Base-by-base conservation (phyloP, 2,888 invertebrate species). In the Dione juno region DNA sequence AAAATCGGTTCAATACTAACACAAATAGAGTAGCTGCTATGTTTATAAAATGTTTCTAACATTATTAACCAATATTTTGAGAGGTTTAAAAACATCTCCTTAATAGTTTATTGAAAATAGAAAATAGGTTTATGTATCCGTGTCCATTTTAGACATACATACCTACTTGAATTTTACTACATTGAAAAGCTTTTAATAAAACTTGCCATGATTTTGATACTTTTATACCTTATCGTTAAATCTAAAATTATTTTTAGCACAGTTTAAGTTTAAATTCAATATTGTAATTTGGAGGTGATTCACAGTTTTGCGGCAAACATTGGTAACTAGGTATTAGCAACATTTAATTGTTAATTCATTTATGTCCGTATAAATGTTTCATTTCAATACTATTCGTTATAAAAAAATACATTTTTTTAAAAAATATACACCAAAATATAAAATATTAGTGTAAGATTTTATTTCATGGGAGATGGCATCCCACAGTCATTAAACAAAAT, bases 21-120 rank as follows among this genome's bases (percentile, higher is more conserved):
- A 52, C 59, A 65, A 54, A 66, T 43, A 45, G 19, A 54, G 58
- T 37, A 45, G 19, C 16, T 41, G 35, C 58, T 52, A 65, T 53
- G 16, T 52, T 41, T 35, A 67, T 45, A 41, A 65, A 73, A 19
- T 45, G 16, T 61, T 70, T 70, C 59, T 14, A 67, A 57, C 41
- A 53, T 21, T 28, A 35, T 53, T 59, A 64, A 43, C 63, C 69
- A 67, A 50, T 48, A 48, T 66, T 45, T 59, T 64, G 14, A 54
- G 66, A 65, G 43, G 57, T 16, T 21, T 53, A 59, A 40, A 13
- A 19, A 53, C 43, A 19, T 59, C 11, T 45, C 53, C 43, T 59
- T 43, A 35, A 19, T 37, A 40, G 1, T 67, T 68, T 68, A 68
- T 63, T 37, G 53, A 19, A 53, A 9, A 28, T 35, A 14, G 35